Percentiles rank a stretch among this genome's conserved stretches.
Conservation (phyloP, 1,140 invertebrate genomes). For the Lepidurus packardi region DNA sequence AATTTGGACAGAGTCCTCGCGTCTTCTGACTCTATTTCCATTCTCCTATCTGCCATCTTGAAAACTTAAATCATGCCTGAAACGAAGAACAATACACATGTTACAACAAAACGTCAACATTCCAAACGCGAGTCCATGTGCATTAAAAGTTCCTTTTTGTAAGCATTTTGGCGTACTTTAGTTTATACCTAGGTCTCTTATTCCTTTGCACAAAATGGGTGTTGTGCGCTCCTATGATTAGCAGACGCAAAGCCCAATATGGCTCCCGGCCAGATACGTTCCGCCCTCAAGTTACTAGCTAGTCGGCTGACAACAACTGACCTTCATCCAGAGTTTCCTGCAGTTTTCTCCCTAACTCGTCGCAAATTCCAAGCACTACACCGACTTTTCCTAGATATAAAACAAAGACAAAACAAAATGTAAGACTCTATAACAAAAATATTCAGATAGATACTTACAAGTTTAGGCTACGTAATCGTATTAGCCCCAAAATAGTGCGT, state of each 20-base stretch:
- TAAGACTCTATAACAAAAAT: background rate
- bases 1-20: background rate
- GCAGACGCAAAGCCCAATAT: background rate
- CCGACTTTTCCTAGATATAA: background rate
- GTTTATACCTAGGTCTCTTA: background rate
- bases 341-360: background rate
- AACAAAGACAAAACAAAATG: background rate
- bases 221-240: background rate
- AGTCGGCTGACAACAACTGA: background rate
- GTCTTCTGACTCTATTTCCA: background rate
- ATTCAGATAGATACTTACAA: background rate
- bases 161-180: background rate
- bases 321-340: slow-evolving; percentile 8
- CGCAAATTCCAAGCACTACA: background rate
- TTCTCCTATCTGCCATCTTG: background rate
- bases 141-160: background rate
- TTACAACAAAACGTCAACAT: background rate
- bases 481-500: background rate
- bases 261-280: slow-evolving; percentile 16
- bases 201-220: background rate
- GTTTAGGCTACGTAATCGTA: background rate
- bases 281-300: slow-evolving; percentile 16
- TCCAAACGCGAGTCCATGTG: background rate
- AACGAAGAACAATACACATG: background rate
- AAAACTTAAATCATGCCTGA: background rate